A percentile compares a stretch with the other conserved stretches of the same genome.
These are phyloP conservation scores for Pangasianodon hypophthalmus DNA, from an alignment of 2,113 vertebrate genomes.

Conservation along the genomic window DNA sequence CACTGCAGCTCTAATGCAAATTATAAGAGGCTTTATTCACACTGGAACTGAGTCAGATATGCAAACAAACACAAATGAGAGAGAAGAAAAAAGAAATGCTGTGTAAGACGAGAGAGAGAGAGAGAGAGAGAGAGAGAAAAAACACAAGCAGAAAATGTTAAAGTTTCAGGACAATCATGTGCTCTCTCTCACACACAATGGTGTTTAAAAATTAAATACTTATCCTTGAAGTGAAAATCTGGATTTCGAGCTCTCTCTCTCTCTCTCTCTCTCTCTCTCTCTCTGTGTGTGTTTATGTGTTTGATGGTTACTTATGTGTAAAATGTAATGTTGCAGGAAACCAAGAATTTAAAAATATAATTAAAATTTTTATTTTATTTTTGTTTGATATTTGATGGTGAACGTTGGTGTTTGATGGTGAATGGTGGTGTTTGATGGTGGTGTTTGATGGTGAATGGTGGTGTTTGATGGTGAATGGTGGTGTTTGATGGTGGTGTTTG, in stretches of 20 bases:
- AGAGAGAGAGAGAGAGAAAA: neutral
- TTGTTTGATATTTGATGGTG: neutral
- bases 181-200: neutral
- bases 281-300: neutral
- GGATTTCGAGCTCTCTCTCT: neutral
- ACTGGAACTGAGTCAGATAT: conserved; percentile 21
- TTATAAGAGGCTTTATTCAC: conserved; percentile 42
- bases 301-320: neutral
- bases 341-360: neutral
- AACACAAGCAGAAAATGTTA: neutral
- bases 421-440: neutral
- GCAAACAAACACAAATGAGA: conserved; percentile 6
- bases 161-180: neutral
- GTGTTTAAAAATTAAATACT: neutral
- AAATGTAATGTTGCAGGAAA: neutral
- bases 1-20: conserved; percentile 40
- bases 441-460: neutral
- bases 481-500: neutral
- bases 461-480: neutral
- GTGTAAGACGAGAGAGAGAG: neutral
- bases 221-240: neutral
- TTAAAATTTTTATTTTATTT: too few relatives aligned
- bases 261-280: too few relatives aligned
- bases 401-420: neutral
- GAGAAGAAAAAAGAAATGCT: neutral